phyloP scores from a whole-genome alignment of 53 echinoderm and acorn worm genomes.

The Holothuria leucospilota region DNA sequence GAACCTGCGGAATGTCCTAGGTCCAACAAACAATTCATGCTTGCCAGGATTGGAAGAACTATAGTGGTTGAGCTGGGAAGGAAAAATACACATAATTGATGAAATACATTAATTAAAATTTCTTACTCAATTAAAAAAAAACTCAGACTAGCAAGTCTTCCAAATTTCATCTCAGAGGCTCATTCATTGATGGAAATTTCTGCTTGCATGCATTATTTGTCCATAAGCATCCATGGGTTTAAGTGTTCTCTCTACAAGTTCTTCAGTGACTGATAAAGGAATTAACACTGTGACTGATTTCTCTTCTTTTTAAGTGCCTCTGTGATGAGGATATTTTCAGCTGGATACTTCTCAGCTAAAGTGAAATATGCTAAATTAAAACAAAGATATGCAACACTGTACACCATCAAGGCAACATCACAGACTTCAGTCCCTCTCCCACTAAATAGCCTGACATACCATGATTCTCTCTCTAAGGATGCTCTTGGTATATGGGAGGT shows the following conservation, averaged over 20 bases:
- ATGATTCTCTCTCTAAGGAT: constrained; percentile 90
- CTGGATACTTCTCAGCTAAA: too few species aligned
- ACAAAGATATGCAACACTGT: too few species aligned
- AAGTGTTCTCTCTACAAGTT: too few species aligned
- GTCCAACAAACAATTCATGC: constrained; percentile 93
- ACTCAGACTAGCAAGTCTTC: not conserved
- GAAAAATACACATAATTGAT: not conserved
- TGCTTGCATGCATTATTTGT: not conserved
- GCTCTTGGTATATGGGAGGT: constrained; percentile 91
- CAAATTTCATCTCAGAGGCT: not conserved
- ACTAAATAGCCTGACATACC: constrained; percentile 50
- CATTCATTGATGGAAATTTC: not conserved
- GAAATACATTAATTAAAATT: not conserved
- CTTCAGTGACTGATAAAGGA: too few species aligned
- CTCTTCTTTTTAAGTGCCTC: too few species aligned
- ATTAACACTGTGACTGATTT: too few species aligned
- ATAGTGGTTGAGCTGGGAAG: constrained; percentile 71
- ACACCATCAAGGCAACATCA: too few species aligned
- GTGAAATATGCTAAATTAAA: too few species aligned
- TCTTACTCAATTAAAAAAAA: not conserved
- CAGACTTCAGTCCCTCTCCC: too few species aligned
- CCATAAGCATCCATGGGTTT: too few species aligned
- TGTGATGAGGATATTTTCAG: too few species aligned
- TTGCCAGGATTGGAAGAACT: constrained; percentile 72
- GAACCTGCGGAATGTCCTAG: constrained; percentile 94